phyloP scores from a whole-genome alignment of 2,888 invertebrate species.

The Dromius quadrimaculatus region DNA sequence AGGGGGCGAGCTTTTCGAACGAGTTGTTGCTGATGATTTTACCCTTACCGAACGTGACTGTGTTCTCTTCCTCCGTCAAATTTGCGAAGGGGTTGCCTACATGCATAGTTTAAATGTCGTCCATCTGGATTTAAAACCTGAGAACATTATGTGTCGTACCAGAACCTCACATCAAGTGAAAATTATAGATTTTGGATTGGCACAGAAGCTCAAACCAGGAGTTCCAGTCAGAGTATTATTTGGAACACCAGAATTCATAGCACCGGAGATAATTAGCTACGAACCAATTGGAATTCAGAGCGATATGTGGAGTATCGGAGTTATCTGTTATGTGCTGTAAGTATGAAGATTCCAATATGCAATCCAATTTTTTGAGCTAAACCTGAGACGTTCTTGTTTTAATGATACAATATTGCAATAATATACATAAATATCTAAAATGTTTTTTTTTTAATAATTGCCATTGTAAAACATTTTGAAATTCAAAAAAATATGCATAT shows the following conservation, averaged over 20 bases:
- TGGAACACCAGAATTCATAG: constrained; percentile 93
- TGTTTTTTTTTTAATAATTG: too few relatives aligned
- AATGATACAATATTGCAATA: too few relatives aligned
- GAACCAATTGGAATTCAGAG: constrained; percentile 87
- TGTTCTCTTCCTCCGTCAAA: constrained; percentile 88
- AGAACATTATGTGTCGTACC: constrained; percentile 93
- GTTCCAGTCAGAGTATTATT: constrained; percentile 81
- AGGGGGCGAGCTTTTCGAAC: constrained; percentile 93
- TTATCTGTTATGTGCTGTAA: constrained; percentile 93
- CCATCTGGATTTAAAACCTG: constrained; percentile 94
- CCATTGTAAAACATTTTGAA: too few relatives aligned
- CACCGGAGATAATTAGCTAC: constrained; percentile 92
- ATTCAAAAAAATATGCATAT: too few relatives aligned
- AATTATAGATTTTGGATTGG: constrained; percentile 94
- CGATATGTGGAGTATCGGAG: constrained; percentile 97
- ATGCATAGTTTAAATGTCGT: constrained; percentile 88
- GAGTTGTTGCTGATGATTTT: constrained; percentile 93
- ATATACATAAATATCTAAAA: too few relatives aligned
- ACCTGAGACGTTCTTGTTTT: neutral
- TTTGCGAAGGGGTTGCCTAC: constrained; percentile 90
- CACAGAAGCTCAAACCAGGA: constrained; percentile 78
- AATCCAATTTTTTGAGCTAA: constrained; percentile 11
- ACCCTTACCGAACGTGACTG: constrained; percentile 90
- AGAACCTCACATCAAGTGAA: constrained; percentile 89
- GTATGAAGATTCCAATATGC: constrained; percentile 62